Conservation (phyloP, 2,113 vertebrate genomes). For the Dicaeum eximium region DNA sequence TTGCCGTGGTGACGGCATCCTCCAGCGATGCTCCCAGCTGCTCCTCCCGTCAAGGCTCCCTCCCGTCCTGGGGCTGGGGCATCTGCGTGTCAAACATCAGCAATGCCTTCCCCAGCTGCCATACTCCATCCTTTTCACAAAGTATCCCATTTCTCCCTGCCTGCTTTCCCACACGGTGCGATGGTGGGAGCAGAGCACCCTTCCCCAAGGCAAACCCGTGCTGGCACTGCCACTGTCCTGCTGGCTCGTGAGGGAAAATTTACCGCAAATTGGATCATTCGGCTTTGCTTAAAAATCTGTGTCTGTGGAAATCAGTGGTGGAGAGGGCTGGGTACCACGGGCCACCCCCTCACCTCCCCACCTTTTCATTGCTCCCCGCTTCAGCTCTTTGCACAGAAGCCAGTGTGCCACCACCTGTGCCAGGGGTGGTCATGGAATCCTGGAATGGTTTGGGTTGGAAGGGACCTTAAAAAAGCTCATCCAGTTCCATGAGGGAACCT, state of each 20-base stretch:
- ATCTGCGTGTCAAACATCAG: not conserved
- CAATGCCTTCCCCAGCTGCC: not conserved
- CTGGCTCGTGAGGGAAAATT: not conserved
- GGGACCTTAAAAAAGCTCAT: not conserved
- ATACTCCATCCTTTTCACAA: not conserved
- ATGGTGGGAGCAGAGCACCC: fast-evolving
- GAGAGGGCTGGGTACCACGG: not conserved
- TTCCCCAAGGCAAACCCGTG: fast-evolving
- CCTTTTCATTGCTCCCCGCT: not conserved
- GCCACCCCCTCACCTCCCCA: not conserved
- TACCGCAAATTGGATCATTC: fast-evolving
- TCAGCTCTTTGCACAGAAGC: not conserved
- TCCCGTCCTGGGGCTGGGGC: not conserved
- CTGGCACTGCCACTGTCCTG: fast-evolving
- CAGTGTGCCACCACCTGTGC: not conserved
- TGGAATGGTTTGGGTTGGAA: not conserved
- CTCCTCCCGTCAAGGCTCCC: too few relatives aligned
- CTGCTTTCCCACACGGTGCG: fast-evolving
- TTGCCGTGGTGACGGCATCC: slow-evolving; percentile 50
- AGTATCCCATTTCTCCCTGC: not conserved
- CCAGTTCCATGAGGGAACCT: not conserved
- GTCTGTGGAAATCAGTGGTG: fast-evolving
- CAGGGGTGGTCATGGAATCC: not conserved
- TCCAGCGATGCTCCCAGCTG: not conserved
- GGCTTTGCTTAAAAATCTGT: not conserved